Evolutionary conservation across 2,888 invertebrate genomes (phyloP), one percentile per base, ranked within the genome.

Genomic region (Napeogenes inachia): DNA sequence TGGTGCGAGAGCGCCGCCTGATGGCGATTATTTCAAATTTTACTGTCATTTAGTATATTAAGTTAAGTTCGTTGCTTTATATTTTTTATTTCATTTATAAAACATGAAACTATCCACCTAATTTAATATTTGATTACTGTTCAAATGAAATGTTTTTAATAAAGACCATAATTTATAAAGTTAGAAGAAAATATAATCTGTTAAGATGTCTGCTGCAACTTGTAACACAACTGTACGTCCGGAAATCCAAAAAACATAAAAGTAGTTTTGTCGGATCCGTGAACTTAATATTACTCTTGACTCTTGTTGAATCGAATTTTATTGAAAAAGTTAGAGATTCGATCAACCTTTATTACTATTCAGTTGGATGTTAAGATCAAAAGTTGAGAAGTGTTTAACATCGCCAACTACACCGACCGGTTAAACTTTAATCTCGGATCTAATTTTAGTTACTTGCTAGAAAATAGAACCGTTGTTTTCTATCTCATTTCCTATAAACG

Each of bases 1-100:
- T 77, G 75, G 65, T 75, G 79, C 78, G 78, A 73, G 72, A 73
- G 72, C 69, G 73, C 72, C 73, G 73, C 69, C 70, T 84, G 79
- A 80, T 72, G 77, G 77, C 72, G 75, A 75, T 80, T 81, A 68
- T 74, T 76, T 72, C 79, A 82, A 79, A 82, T 81, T 81, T 74
- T 74, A 71, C 57, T 64, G 68, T 71, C 70, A 68, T 71, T 69
- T 71, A 64, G 46, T 63, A 57, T 56, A 60, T 63, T 59, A 59
- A 60, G 57, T 12, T 13, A 46, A 46, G 21, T 21, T 21, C 21
- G 21, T 21, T 21, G 21, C 1, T 21, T 21, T 21, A 21, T 21
- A 21, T 21, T 21, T 21, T 21, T 21, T 21, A 21, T 21, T 21
- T 21, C 21, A 21, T 21, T 21, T 21, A 21, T 21, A 21, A 21